A percentile compares a stretch with the other conserved stretches of the same genome.
phyloP scores from a whole-genome alignment of 35 echinoderm and acorn worm genomes.

The Nesometra sesokonis region DNA sequence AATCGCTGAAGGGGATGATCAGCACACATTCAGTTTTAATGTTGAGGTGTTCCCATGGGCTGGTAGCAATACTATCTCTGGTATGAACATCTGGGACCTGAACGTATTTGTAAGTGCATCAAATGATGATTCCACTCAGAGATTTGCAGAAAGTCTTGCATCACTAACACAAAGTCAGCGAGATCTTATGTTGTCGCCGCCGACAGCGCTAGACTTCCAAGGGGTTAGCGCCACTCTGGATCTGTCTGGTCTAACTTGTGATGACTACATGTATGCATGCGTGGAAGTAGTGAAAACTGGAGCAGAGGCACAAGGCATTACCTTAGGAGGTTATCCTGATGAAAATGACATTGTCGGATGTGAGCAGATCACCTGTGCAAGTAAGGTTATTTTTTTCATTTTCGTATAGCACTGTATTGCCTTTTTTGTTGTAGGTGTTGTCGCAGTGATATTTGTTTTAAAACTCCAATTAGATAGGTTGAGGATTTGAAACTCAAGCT shows the following conservation, averaged over 20 bases:
- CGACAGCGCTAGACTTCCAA: slow-evolving; percentile 12
- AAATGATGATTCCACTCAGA: not conserved
- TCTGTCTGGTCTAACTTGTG: slow-evolving; percentile 2
- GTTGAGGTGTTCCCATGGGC: slow-evolving; percentile 8
- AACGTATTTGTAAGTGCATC: not conserved
- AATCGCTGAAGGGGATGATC: slow-evolving; percentile 29
- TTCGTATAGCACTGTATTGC: too few species aligned
- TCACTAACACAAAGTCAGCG: slow-evolving; percentile 7
- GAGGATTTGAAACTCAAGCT: too few species aligned
- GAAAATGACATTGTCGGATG: not conserved
- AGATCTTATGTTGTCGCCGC: not conserved
- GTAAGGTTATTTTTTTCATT: slow-evolving; percentile 8
- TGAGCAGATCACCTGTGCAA: slow-evolving; percentile 5
- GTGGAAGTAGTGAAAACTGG: slow-evolving; percentile 7
- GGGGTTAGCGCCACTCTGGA: slow-evolving; percentile 40
- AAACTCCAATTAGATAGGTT: too few species aligned
- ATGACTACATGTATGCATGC: slow-evolving; percentile 25
- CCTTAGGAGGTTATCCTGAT: slow-evolving; percentile 9
- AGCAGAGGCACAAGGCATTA: slow-evolving; percentile 12
- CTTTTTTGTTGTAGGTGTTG: too few species aligned
- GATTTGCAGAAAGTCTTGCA: not conserved
- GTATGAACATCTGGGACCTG: slow-evolving; percentile 17
- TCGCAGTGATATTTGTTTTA: too few species aligned
- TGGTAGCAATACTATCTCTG: slow-evolving; percentile 11
- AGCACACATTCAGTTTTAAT: slow-evolving; percentile 37